These are phyloP conservation scores for Caenorhabditis zanzibari DNA, from an alignment of 2,888 invertebrate genomes.

Conservation along the genomic window DNA sequence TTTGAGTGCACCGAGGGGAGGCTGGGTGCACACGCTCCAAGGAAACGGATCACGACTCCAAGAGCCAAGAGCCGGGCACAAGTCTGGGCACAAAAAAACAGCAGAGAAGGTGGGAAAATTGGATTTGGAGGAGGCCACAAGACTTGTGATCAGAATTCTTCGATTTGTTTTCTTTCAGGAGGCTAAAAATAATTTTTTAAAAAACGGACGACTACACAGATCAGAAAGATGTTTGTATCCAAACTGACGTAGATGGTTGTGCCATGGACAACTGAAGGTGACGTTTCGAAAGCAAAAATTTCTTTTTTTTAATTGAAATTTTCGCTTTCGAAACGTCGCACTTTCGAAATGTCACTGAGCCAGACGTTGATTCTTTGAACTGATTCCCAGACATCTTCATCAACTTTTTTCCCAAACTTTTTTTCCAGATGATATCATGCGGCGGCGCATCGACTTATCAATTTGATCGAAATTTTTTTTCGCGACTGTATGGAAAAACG, in stretches of 20 bases:
- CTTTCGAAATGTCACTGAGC: too few species aligned
- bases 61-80: background rate
- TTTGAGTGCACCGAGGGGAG: background rate
- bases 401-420: background rate
- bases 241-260: background rate
- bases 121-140: background rate
- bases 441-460: conserved; percentile 29
- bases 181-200: background rate
- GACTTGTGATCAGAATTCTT: conserved; percentile 25
- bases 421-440: conserved; percentile 45
- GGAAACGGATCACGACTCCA: background rate
- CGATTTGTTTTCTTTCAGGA: background rate
- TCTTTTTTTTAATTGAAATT: background rate
- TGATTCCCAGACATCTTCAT: conserved; percentile 27
- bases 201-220: background rate
- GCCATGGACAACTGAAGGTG: too few species aligned
- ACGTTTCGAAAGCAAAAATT: too few species aligned
- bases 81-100: conserved; percentile 6
- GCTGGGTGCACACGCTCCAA: background rate
- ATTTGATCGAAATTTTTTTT: conserved; percentile 44
- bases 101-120: background rate
- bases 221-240: background rate
- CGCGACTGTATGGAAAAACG: background rate
- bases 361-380: too few species aligned
- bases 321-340: too few species aligned